These are phyloP conservation scores for Platysternon megacephalum DNA, from an alignment of 2,113 vertebrate genomes.

Conservation along the genomic window DNA sequence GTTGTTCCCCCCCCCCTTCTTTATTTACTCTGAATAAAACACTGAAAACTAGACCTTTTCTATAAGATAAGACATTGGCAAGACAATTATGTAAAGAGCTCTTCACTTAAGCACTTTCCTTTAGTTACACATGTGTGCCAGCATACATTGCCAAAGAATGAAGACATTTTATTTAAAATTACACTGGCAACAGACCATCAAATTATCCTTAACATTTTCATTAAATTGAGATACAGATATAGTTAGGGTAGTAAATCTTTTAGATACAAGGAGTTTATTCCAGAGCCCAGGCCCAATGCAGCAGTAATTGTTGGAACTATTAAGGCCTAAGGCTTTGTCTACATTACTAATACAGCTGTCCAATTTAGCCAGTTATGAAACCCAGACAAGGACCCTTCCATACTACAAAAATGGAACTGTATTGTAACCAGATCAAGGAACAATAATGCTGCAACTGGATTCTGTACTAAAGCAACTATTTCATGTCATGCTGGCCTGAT, in stretches of 20 bases:
- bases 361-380: constrained; percentile 52
- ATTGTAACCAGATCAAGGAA: not conserved
- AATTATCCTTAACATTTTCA: constrained; percentile 82
- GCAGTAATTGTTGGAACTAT: constrained; percentile 50
- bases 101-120: constrained; percentile 71
- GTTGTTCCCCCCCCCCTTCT: not conserved
- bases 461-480: not conserved
- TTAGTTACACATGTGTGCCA: constrained; percentile 67
- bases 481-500: not conserved
- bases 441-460: not conserved
- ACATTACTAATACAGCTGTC: constrained; percentile 68
- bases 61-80: constrained; percentile 54
- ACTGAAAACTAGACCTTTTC: constrained; percentile 67
- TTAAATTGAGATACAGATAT: constrained; percentile 79
- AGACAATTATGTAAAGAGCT: constrained; percentile 63
- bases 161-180: constrained; percentile 81
- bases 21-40: constrained; percentile 67
- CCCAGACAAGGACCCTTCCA: constrained; percentile 30
- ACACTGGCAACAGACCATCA: constrained; percentile 80
- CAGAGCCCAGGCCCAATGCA: constrained; percentile 72
- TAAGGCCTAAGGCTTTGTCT: constrained; percentile 63
- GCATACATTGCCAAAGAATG: constrained; percentile 70
- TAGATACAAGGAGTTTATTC: constrained; percentile 69
- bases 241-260: constrained; percentile 79
- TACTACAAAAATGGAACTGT: not conserved